phyloP scores from a whole-genome alignment of 2,113 vertebrate genomes.

The Pedetes capensis region DNA sequence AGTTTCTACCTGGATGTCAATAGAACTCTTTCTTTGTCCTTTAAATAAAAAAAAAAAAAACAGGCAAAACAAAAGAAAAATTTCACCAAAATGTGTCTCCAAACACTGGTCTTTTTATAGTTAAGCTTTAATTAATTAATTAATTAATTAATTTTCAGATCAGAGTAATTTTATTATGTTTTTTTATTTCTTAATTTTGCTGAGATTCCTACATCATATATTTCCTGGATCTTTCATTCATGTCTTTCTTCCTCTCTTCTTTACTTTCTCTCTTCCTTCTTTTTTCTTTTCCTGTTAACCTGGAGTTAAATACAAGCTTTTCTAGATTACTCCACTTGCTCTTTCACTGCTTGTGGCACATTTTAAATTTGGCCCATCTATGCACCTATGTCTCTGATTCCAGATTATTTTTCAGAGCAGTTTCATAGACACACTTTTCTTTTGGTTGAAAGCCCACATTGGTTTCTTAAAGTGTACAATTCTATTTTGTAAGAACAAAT shows the following conservation, averaged over 20 bases:
- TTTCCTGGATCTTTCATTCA: not conserved
- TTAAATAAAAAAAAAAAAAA: not conserved
- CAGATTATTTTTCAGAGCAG: not conserved
- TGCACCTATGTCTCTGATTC: not conserved
- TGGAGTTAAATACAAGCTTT: not conserved
- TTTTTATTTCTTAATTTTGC: not conserved
- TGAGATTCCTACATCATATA: not conserved
- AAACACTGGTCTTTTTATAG: not conserved
- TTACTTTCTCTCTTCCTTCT: not conserved
- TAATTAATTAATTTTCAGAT: too few species aligned
- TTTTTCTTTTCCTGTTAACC: not conserved
- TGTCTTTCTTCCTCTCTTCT: not conserved
- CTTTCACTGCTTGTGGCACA: not conserved
- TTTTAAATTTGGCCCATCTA: not conserved
- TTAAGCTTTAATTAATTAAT: too few species aligned
- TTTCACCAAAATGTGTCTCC: not conserved
- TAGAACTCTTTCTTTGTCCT: not conserved
- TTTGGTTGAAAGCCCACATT: not conserved
- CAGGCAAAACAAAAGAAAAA: not conserved
- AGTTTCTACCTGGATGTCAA: not conserved
- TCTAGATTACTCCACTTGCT: not conserved
- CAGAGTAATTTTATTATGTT: not conserved
- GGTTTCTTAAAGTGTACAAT: not conserved
- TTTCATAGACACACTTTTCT: not conserved
- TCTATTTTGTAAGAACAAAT: constrained; percentile 3